These are phyloP conservation scores for Mustelus asterias DNA, from an alignment of 2,113 vertebrate genomes.

Conservation along the genomic window DNA sequence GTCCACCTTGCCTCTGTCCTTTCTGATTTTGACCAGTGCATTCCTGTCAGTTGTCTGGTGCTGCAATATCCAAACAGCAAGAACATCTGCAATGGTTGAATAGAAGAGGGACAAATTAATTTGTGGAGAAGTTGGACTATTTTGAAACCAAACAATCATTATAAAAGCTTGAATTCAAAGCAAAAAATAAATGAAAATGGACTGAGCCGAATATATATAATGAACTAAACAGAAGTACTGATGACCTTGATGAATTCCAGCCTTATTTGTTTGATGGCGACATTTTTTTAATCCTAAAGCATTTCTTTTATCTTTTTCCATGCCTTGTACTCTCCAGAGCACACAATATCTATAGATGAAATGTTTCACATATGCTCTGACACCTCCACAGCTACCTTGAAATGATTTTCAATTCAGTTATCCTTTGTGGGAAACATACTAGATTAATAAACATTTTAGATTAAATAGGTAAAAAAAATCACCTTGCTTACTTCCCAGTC, in stretches of 20 bases:
- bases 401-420: neutral
- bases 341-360: neutral
- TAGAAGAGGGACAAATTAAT: neutral
- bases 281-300: neutral
- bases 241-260: neutral
- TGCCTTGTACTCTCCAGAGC: neutral
- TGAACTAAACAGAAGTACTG: neutral
- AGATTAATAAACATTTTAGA: neutral
- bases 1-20: neutral
- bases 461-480: neutral
- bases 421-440: neutral
- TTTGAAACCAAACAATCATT: neutral
- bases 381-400: neutral
- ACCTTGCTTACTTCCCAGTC: neutral
- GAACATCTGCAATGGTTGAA: neutral
- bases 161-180: neutral
- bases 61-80: neutral
- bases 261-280: neutral
- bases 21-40: neutral
- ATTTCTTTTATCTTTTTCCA: neutral
- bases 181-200: neutral
- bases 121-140: neutral
- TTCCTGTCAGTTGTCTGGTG: neutral
- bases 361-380: neutral
- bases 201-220: neutral